A percentile compares a stretch with the other conserved stretches of the same genome.
These are phyloP conservation scores for Sebastes paucispinis DNA, from an alignment of 2,797 vertebrate genomes.

Conservation along the genomic window DNA sequence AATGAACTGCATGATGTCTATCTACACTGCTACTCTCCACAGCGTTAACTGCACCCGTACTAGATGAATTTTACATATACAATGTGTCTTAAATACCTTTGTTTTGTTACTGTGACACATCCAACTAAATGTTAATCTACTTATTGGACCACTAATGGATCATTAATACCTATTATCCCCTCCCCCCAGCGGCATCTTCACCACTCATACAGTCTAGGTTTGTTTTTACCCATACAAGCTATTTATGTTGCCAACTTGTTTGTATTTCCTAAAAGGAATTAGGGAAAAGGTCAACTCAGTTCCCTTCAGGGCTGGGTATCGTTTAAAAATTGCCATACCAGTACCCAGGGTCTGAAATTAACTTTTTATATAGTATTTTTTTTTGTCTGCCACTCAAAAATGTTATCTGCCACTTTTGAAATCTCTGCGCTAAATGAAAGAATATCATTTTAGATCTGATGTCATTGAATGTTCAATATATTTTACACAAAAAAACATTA, in stretches of 20 bases:
- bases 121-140: slow-evolving; percentile 40
- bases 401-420: no score
- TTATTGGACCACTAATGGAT: slow-evolving; percentile 33
- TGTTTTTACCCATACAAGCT: not conserved
- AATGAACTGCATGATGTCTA: not conserved
- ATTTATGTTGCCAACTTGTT: not conserved
- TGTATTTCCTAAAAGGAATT: not conserved
- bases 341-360: no score
- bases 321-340: no score
- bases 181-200: not conserved
- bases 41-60: not conserved
- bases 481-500: no score
- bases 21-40: not conserved
- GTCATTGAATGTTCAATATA: no score
- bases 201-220: not conserved
- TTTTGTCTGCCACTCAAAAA: no score
- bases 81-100: not conserved
- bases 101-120: not conserved
- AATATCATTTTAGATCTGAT: no score
- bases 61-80: not conserved
- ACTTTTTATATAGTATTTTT: no score
- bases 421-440: rapidly evolving
- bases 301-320: not conserved
- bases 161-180: slow-evolving; percentile 31
- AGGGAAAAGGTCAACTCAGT: not conserved